Evolutionary conservation across 2,888 invertebrate genomes (phyloP).

Genomic region (Folsomia manolachei): DNA sequence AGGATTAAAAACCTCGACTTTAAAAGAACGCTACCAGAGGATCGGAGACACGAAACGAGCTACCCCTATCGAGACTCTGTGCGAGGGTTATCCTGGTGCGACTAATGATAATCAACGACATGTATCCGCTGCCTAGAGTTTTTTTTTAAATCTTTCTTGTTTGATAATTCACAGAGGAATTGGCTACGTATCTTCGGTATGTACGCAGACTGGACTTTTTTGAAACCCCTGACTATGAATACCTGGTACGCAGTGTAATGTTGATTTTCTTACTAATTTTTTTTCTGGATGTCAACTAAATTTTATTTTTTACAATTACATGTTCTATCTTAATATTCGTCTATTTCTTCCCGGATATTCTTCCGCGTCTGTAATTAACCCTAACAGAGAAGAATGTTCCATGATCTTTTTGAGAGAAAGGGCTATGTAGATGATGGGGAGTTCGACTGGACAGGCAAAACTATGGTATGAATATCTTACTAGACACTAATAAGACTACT

Average conservation of each 20-base stretch:
- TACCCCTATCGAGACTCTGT: constrained; percentile 90
- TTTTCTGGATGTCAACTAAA: background rate
- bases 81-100: constrained; percentile 65
- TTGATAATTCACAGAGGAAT: constrained; percentile 72
- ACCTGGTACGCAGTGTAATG: constrained; percentile 61
- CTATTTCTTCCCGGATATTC: too few relatives aligned
- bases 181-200: constrained; percentile 96
- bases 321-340: background rate
- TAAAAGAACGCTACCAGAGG: constrained; percentile 99
- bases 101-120: background rate
- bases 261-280: background rate
- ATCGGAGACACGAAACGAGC: constrained; percentile 99
- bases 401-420: constrained; percentile 69
- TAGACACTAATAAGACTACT: background rate
- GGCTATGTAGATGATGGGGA: constrained; percentile 78
- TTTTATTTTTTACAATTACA: background rate
- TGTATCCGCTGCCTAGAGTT: background rate
- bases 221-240: constrained; percentile 99
- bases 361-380: too few relatives aligned
- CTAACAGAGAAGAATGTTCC: constrained; percentile 86
- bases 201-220: constrained; percentile 96
- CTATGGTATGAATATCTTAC: constrained; percentile 57
- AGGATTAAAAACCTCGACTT: constrained; percentile 98
- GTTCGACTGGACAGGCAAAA: constrained; percentile 93
- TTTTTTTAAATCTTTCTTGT: background rate